phyloP scores from a whole-genome alignment of 2,113 vertebrate species.

The Tympanuchus pallidicinctus region DNA sequence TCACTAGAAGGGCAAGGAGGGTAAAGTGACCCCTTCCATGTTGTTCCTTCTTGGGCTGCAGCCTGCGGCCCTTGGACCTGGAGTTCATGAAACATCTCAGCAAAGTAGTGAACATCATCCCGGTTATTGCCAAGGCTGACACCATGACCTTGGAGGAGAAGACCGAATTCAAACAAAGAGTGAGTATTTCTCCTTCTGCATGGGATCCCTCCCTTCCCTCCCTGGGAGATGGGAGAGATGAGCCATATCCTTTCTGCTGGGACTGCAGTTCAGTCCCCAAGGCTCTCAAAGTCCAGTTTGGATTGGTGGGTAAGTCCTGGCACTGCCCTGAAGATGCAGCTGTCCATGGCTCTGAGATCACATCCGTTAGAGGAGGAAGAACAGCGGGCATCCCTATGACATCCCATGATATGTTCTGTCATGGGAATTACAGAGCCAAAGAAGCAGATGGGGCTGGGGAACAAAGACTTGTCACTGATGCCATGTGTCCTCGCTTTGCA shows the following conservation, averaged over 20 bases:
- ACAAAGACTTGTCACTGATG: neutral
- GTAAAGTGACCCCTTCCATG: neutral
- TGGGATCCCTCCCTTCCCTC: neutral
- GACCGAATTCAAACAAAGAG: slow-evolving; percentile 94
- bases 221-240: neutral
- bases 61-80: slow-evolving; percentile 91
- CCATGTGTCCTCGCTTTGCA: neutral
- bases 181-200: slow-evolving; percentile 68
- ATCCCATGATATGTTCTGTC: neutral
- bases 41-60: slow-evolving; percentile 68
- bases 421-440: neutral
- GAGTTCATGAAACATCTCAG: slow-evolving; percentile 98
- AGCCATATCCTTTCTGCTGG: neutral
- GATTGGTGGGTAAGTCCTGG: neutral
- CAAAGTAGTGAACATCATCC: slow-evolving; percentile 96
- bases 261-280: neutral
- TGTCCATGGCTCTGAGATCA: neutral
- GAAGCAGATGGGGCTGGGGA: neutral
- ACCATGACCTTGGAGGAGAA: slow-evolving; percentile 96
- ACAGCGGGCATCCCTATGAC: neutral
- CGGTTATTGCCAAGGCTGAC: slow-evolving; percentile 95
- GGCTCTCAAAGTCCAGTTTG: neutral
- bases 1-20: neutral
- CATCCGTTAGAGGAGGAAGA: neutral
- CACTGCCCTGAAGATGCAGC: neutral